phyloP scores from a whole-genome alignment of 35 echinoderm and acorn worm species.

The Lytechinus pictus region DNA sequence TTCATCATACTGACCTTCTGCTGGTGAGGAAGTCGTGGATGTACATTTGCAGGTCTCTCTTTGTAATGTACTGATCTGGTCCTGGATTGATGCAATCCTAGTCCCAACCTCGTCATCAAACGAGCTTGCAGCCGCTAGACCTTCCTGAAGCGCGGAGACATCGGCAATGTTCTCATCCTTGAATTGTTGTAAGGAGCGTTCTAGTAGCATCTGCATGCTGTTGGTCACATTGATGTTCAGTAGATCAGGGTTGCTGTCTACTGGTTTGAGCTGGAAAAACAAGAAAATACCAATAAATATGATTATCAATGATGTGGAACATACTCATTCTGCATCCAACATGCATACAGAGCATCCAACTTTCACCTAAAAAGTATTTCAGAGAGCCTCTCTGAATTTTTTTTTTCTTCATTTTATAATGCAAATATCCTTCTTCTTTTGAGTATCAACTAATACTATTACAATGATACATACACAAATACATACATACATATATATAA shows the following conservation, averaged over 20 bases:
- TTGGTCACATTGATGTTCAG: slow-evolving; percentile 1
- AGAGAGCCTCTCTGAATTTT: too few relatives aligned
- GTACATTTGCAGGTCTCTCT: not conserved
- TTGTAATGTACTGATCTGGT: not conserved
- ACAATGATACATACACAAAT: too few relatives aligned
- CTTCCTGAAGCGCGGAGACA: not conserved
- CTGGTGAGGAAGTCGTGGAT: not conserved
- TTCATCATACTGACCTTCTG: not conserved
- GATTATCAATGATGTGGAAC: not conserved
- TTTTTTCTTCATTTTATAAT: too few relatives aligned
- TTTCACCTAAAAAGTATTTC: too few relatives aligned
- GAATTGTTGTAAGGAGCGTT: not conserved
- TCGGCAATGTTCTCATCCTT: not conserved
- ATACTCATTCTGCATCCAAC: too few relatives aligned
- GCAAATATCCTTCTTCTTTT: too few relatives aligned
- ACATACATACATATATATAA: too few relatives aligned
- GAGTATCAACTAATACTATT: too few relatives aligned
- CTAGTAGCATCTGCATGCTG: not conserved
- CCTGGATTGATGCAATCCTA: not conserved
- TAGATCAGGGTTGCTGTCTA: not conserved
- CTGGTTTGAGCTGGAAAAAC: slow-evolving; percentile 7
- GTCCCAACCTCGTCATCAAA: not conserved
- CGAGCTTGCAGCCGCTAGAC: not conserved
- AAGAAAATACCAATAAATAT: not conserved
- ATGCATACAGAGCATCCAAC: too few relatives aligned